Evolutionary conservation across 1,140 invertebrate species (phyloP), one percentile per base, ranked within the genome.

Genomic region (Ceratosolen fusciceps): DNA sequence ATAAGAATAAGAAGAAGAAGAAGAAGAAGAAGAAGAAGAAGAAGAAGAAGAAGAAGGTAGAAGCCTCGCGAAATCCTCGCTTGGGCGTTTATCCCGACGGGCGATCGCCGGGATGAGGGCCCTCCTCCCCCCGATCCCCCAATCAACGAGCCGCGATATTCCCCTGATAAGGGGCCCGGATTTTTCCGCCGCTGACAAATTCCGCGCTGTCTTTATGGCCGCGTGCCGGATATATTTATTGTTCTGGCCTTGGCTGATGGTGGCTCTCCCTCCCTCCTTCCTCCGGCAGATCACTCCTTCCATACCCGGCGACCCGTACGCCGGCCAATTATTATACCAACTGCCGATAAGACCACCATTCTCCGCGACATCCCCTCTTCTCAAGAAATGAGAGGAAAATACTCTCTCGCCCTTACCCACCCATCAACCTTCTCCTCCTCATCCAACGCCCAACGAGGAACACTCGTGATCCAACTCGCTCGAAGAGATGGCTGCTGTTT

Each of bases 131-230:
- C 26, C 31, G 39, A 10, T 24, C 37, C 19, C 24, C 29, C 29
- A n/a, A n/a, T n/a, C 31, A 37, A 26, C 2, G 24, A n/a, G 12
- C 67, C 37, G 0, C 70, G 70, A 24, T 73, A 67, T 49, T 67
- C 26, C 68, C 1, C 39, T n/a, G 43, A 74, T 74, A 54, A 52
- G 58, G 16, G n/a, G n/a, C 14, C 26, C 43, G 68, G 12, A 79
- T 74, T 80, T 74, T 80, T 80, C 62, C 39, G 37, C 0, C 73
- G 73, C 78, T 80, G 78, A 80, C 78, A 80, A 80, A 80, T 80
- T 80, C 78, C 47, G 58, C 73, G 72, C 24, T 16, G 7, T 77
- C 67, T 68, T 68, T 68, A 68, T 9, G 49, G 49, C 56, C 70
- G 54, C 21, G 34, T 16, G 12, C 67, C 43, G 47, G 56, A 60